Conservation (phyloP, 2,797 vertebrate species). For the Balearica regulorum region DNA sequence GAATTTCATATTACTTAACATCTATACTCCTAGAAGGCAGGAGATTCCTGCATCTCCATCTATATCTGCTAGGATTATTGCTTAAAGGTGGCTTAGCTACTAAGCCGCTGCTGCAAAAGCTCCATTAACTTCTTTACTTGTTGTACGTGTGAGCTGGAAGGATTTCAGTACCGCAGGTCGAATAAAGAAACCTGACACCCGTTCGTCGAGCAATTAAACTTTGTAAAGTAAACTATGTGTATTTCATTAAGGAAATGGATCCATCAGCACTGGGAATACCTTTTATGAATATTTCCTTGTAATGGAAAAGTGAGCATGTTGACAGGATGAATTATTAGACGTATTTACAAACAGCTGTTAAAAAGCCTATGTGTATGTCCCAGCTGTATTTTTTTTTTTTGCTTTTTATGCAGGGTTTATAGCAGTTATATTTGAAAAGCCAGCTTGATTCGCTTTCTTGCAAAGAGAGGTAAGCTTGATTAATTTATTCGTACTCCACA, state of each 20-base stretch:
- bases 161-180: constrained; percentile 50
- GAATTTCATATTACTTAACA: background rate
- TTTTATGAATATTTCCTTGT: constrained; percentile 35
- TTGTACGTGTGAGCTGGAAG: constrained; percentile 52
- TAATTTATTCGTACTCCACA: background rate
- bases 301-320: constrained; percentile 37
- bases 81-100: constrained; percentile 65
- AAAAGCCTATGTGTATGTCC: background rate
- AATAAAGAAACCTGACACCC: constrained; percentile 64
- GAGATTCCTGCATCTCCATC: constrained; percentile 24
- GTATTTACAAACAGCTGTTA: constrained; percentile 66
- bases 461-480: background rate
- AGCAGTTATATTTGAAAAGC: background rate
- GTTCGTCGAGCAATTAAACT: constrained; percentile 71
- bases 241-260: constrained; percentile 74
- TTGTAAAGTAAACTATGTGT: constrained; percentile 65
- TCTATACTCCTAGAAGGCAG: constrained; percentile 12
- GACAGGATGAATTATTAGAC: constrained; percentile 61
- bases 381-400: background rate
- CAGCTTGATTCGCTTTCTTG: constrained; percentile 14
- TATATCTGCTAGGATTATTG: constrained; percentile 51
- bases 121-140: constrained; percentile 57
- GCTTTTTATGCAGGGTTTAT: background rate
- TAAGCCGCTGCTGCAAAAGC: constrained; percentile 64
- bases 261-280: constrained; percentile 44